These are phyloP conservation scores for Aradophagus sp. DNA, from an alignment of 1,140 invertebrate species.

Conservation along the genomic window DNA sequence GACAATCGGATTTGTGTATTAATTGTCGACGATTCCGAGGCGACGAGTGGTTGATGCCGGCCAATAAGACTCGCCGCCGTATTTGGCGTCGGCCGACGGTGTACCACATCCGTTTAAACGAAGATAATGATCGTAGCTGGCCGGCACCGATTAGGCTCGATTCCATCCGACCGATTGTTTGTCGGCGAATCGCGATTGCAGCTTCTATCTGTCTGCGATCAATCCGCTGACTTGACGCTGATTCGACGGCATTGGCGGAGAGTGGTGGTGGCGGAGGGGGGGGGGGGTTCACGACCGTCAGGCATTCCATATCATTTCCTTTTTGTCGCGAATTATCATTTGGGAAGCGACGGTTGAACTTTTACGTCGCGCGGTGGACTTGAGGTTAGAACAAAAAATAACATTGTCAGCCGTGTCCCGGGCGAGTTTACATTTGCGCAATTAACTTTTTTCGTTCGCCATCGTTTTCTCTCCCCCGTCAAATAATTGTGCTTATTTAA, in stretches of 20 bases:
- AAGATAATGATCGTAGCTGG: slow-evolving; percentile 57
- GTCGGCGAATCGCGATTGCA: slow-evolving; percentile 56
- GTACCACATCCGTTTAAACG: slow-evolving; percentile 59
- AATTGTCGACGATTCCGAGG: slow-evolving; percentile 22
- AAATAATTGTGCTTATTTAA: slow-evolving; percentile 24
- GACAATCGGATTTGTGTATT: slow-evolving; percentile 22
- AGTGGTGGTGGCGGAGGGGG: slow-evolving; percentile 9
- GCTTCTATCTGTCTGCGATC: slow-evolving; percentile 56
- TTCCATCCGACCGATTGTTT: slow-evolving; percentile 43
- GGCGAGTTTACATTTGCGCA: slow-evolving; percentile 5
- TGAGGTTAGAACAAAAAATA: slow-evolving; percentile 7
- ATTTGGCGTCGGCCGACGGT: slow-evolving; percentile 47
- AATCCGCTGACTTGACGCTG: slow-evolving; percentile 45
- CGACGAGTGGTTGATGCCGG: slow-evolving; percentile 10
- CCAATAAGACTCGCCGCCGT: slow-evolving; percentile 41
- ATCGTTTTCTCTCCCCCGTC: slow-evolving; percentile 8
- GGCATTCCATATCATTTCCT: slow-evolving; percentile 46
- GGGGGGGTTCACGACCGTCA: background rate
- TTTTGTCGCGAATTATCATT: slow-evolving; percentile 42
- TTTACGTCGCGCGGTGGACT: slow-evolving; percentile 13
- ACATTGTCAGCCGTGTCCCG: background rate
- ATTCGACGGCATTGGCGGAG: slow-evolving; percentile 39
- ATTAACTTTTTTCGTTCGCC: slow-evolving; percentile 1
- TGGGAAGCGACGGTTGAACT: slow-evolving; percentile 10
- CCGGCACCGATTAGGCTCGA: slow-evolving; percentile 55